Evolutionary conservation across 2,113 vertebrate species (phyloP).

Genomic region (Aptenodytes forsteri): DNA sequence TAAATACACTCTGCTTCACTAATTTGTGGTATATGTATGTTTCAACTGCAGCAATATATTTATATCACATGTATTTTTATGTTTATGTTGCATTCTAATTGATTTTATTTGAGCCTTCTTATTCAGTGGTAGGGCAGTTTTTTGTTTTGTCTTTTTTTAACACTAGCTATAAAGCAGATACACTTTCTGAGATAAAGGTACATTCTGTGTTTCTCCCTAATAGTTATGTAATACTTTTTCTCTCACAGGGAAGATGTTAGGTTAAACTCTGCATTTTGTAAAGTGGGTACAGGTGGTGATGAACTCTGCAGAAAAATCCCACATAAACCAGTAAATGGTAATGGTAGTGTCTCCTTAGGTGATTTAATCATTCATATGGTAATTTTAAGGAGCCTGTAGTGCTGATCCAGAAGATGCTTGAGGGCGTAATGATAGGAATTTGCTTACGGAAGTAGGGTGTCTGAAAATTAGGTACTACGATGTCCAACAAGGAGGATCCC

Average conservation of each 20-base stretch:
- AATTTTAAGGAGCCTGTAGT: not conserved
- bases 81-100: not conserved
- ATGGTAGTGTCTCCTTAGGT: not conserved
- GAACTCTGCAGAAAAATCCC: not conserved
- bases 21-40: not conserved
- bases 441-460: not conserved
- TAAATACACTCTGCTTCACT: not conserved
- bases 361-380: not conserved
- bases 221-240: not conserved
- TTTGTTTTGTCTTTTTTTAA: not conserved
- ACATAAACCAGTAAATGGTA: not conserved
- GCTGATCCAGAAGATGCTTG: not conserved
- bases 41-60: not conserved
- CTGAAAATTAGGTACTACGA: not conserved
- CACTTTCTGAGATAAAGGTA: not conserved
- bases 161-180: not conserved
- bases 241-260: not conserved
- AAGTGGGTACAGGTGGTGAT: not conserved
- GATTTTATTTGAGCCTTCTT: not conserved
- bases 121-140: accelerated
- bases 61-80: not conserved
- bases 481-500: not conserved
- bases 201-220: not conserved
- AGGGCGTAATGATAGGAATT: not conserved
- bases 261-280: not conserved